phyloP scores from a whole-genome alignment of 2,113 vertebrate genomes.

The Craseonycteris thonglongyai region DNA sequence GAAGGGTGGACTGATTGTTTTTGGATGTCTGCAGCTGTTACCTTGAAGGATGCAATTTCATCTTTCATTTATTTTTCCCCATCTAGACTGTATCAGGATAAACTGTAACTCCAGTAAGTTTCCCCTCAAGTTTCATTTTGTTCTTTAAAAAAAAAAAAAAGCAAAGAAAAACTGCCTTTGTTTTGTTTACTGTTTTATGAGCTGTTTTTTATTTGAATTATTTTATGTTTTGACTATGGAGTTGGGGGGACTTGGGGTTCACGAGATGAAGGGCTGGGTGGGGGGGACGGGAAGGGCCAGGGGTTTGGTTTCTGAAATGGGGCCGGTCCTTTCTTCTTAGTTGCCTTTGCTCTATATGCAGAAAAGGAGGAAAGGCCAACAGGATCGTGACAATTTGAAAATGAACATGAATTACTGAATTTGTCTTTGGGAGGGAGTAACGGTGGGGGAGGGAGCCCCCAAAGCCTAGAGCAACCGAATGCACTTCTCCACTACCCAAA shows the following conservation, averaged over 20 bases:
- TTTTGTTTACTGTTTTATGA: slow-evolving; percentile 83
- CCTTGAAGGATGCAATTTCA: slow-evolving; percentile 99
- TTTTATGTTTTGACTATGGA: slow-evolving; percentile 24
- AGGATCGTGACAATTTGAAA: slow-evolving; percentile 65
- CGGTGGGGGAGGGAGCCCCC: not conserved
- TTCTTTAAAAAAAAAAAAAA: slow-evolving; percentile 76
- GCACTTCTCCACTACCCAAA: slow-evolving; percentile 78
- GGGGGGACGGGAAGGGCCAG: not conserved
- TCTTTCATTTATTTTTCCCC: slow-evolving; percentile 99
- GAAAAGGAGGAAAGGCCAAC: slow-evolving; percentile 66
- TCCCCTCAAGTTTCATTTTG: slow-evolving; percentile 99
- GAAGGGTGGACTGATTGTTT: slow-evolving; percentile 98
- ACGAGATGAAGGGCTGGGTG: not conserved
- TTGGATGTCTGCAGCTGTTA: slow-evolving; percentile 99
- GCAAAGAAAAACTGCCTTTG: slow-evolving; percentile 78
- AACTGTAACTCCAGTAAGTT: slow-evolving; percentile 99
- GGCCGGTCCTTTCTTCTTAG: slow-evolving; percentile 68
- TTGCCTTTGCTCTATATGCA: slow-evolving; percentile 63
- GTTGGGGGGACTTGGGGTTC: slow-evolving; percentile 50
- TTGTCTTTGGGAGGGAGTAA: slow-evolving; percentile 68
- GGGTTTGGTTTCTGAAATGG: slow-evolving; percentile 46
- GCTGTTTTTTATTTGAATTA: slow-evolving; percentile 74
- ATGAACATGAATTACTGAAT: slow-evolving; percentile 68
- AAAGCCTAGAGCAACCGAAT: slow-evolving; percentile 69
- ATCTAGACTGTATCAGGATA: slow-evolving; percentile 99